phyloP scores from a whole-genome alignment of 2,888 invertebrate species.

The Linnaemya tessellans region DNA sequence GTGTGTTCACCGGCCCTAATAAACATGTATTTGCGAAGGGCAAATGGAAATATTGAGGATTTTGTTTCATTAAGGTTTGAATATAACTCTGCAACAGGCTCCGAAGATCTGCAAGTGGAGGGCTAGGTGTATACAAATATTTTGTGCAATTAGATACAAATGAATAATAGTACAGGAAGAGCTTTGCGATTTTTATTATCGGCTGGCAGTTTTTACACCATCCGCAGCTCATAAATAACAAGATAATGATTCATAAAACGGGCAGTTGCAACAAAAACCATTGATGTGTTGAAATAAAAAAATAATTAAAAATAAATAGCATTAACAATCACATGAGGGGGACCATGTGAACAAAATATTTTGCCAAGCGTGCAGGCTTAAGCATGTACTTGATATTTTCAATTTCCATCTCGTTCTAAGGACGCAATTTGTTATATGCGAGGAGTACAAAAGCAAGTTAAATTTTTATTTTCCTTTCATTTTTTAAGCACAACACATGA shows the following conservation, averaged over 20 bases:
- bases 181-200: conserved; percentile 62
- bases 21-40: too few relatives aligned
- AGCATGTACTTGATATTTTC: too few relatives aligned
- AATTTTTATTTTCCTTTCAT: too few relatives aligned
- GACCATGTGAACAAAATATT: neutral
- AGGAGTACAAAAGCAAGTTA: too few relatives aligned
- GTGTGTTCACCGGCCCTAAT: neutral
- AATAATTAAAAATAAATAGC: too few relatives aligned
- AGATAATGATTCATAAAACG: conserved; percentile 60
- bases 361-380: too few relatives aligned
- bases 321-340: neutral
- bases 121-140: neutral
- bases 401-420: too few relatives aligned
- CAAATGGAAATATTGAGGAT: neutral
- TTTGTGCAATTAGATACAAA: neutral
- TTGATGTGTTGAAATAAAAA: too few relatives aligned
- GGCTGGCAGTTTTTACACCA: conserved; percentile 58
- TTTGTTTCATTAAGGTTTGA: neutral
- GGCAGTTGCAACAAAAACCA: conserved; percentile 8
- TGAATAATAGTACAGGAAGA: neutral
- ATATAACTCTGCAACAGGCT: neutral
- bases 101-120: neutral
- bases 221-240: conserved; percentile 62
- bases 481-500: too few relatives aligned
- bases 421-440: too few relatives aligned